Evolutionary conservation across 2,888 invertebrate species (phyloP).

Genomic region (Pteria penguin): DNA sequence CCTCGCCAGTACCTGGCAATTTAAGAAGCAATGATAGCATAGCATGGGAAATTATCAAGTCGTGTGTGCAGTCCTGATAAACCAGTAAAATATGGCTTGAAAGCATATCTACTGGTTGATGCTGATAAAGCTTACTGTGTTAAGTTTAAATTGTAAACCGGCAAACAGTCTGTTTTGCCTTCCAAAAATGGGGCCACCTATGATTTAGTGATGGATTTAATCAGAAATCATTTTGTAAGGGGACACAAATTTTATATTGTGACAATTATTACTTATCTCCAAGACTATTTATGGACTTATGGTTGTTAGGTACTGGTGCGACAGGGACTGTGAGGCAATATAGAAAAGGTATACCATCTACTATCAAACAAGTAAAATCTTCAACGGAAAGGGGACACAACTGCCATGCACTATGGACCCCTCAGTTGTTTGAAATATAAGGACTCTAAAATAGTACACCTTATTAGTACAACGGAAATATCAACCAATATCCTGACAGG

Average conservation of each 20-base stretch:
- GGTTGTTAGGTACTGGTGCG: slow-evolving; percentile 7
- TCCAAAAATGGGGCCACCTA: slow-evolving; percentile 38
- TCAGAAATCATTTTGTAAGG: no score
- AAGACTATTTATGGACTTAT: slow-evolving; percentile 34
- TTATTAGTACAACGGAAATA: no score
- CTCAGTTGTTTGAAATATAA: neutral
- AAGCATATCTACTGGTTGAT: slow-evolving; percentile 48
- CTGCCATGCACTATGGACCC: neutral
- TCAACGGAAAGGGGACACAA: neutral
- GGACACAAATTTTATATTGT: no score
- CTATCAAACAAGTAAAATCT: no score
- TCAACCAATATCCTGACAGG: no score
- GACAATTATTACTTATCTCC: slow-evolving; percentile 43
- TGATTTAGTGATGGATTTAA: slow-evolving; percentile 37
- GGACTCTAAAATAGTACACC: slow-evolving; percentile 23
- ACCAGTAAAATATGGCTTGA: slow-evolving; percentile 48
- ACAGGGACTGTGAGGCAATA: slow-evolving; percentile 35
- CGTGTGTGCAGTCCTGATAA: no score
- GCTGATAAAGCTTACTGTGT: slow-evolving; percentile 38
- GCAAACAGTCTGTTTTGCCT: slow-evolving; percentile 18
- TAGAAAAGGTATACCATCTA: slow-evolving; percentile 39
- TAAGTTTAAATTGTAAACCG: slow-evolving; percentile 43
- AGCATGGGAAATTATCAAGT: no score
- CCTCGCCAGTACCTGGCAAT: no score
- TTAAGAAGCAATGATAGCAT: no score